Conservation (phyloP, 2,797 vertebrate species). For the Sciurus vulgaris region DNA sequence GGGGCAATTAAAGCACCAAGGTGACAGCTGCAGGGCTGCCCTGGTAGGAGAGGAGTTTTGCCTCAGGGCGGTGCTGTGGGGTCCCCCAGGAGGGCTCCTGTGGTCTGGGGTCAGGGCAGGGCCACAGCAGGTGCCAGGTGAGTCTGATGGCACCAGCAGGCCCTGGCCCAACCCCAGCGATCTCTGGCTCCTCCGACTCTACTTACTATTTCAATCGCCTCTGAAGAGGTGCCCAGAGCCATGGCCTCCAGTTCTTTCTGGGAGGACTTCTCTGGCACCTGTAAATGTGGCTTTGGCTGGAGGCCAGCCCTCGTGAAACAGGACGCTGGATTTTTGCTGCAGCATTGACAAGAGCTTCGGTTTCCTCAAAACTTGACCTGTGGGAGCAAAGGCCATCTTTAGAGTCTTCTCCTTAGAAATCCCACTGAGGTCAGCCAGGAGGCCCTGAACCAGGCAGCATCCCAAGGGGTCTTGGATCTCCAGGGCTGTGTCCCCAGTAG, state of each 20-base stretch:
- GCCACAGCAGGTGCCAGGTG: rapidly evolving
- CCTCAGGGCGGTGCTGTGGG: rapidly evolving
- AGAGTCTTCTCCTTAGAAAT: not conserved
- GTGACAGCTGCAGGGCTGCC: rapidly evolving
- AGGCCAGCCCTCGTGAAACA: constrained; percentile 86
- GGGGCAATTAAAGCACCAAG: not conserved
- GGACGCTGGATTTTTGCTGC: constrained; percentile 93
- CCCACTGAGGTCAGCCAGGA: not conserved
- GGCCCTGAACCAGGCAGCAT: rapidly evolving
- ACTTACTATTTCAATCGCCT: constrained; percentile 88
- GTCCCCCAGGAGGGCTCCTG: not conserved
- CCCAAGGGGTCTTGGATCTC: not conserved
- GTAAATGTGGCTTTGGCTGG: constrained; percentile 88
- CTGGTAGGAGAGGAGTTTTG: rapidly evolving
- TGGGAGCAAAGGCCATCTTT: constrained; percentile 28
- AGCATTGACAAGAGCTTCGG: constrained; percentile 94
- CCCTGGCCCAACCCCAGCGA: not conserved
- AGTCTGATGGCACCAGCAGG: not conserved
- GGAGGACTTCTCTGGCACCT: constrained; percentile 90
- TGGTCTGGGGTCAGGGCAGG: not conserved
- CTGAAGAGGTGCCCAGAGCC: constrained; percentile 89
- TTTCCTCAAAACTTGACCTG: constrained; percentile 97
- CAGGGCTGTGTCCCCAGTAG: not conserved
- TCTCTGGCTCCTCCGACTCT: not conserved
- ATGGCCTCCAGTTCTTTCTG: constrained; percentile 91